Conservation (phyloP, 2,888 invertebrate species). For the Leptinotarsa juncta region DNA sequence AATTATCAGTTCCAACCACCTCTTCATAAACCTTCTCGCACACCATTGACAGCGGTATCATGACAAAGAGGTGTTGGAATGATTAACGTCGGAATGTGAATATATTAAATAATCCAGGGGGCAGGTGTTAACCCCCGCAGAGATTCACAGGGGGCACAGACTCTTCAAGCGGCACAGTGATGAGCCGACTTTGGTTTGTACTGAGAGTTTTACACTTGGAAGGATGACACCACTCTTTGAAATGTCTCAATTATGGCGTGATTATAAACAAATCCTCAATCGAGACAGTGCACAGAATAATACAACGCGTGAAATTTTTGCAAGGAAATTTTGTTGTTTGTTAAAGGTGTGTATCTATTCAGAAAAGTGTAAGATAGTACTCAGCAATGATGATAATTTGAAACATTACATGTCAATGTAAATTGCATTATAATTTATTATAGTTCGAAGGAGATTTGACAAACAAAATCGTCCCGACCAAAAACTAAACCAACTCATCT, state of each 20-base stretch:
- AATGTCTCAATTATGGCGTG: slow-evolving; percentile 9
- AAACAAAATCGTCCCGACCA: too few relatives aligned
- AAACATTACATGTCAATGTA: too few relatives aligned
- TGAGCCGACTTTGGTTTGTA: slow-evolving; percentile 33
- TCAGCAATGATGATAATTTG: too few relatives aligned
- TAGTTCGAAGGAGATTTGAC: too few relatives aligned
- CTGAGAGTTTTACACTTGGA: background rate
- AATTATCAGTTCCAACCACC: slow-evolving; percentile 10
- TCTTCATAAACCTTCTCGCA: slow-evolving; percentile 14
- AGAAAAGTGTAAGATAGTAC: too few relatives aligned
- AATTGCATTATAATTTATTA: too few relatives aligned
- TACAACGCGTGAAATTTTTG: too few relatives aligned
- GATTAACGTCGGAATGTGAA: slow-evolving; percentile 66
- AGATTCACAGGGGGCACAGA: slow-evolving; percentile 53
- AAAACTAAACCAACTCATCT: too few relatives aligned
- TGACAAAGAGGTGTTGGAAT: slow-evolving; percentile 61
- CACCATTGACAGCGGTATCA: slow-evolving; percentile 46
- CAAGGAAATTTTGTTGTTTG: too few relatives aligned
- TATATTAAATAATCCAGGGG: slow-evolving; percentile 64
- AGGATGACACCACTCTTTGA: background rate
- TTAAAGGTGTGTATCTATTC: too few relatives aligned
- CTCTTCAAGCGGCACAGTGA: slow-evolving; percentile 47
- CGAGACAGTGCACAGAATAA: too few relatives aligned
- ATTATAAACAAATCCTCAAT: background rate
- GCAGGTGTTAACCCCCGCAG: slow-evolving; percentile 61